These are phyloP conservation scores for Altica lythri DNA, from an alignment of 2,888 invertebrate species.

Conservation along the genomic window DNA sequence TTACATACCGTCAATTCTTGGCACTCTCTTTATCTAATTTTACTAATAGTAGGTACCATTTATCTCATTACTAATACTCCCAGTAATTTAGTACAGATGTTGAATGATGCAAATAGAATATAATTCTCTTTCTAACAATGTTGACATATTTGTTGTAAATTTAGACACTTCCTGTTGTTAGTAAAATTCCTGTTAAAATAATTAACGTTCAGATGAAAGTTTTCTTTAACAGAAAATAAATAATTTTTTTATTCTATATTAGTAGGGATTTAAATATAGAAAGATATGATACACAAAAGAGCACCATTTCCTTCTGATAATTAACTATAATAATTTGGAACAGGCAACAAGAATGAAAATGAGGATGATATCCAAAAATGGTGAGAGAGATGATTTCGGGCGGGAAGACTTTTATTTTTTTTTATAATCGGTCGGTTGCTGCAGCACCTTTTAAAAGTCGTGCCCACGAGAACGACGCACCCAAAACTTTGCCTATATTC, in stretches of 20 bases:
- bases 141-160: too few relatives aligned
- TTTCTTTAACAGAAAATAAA: not conserved
- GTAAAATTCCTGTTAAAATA: too few relatives aligned
- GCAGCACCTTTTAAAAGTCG: conserved; percentile 55
- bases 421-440: conserved; percentile 51
- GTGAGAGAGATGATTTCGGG: conserved; percentile 53
- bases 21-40: too few relatives aligned
- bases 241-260: not conserved
- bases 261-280: not conserved
- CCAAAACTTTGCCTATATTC: conserved; percentile 35
- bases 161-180: too few relatives aligned
- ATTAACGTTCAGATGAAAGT: too few relatives aligned
- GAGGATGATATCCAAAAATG: conserved; percentile 33
- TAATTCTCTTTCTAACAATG: too few relatives aligned
- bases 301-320: not conserved
- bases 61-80: too few relatives aligned
- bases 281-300: conserved; percentile 1
- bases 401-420: conserved; percentile 58
- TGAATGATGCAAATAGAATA: too few relatives aligned
- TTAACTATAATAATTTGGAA: conserved; percentile 24
- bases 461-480: conserved; percentile 52
- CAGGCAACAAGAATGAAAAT: conserved; percentile 30
- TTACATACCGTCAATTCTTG: too few relatives aligned
- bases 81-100: too few relatives aligned
- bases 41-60: too few relatives aligned